A percentile compares a stretch with the other conserved stretches of the same genome.
phyloP scores from a whole-genome alignment of 1,140 invertebrate species.

The Atta texana region DNA sequence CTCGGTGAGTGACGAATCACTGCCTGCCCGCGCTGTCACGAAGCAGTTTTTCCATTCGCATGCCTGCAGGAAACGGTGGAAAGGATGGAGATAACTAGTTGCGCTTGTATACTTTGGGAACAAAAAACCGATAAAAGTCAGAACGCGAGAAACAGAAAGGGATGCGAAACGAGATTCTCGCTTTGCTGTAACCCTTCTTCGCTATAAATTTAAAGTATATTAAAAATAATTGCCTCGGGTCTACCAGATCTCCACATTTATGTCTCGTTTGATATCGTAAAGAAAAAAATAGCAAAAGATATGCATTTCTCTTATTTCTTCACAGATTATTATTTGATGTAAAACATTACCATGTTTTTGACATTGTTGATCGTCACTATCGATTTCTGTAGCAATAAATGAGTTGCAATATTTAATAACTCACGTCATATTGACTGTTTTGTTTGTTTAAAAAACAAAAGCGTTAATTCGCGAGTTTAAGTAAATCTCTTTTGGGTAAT shows the following conservation, averaged over 20 bases:
- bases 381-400: constrained; percentile 20
- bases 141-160: constrained; percentile 43
- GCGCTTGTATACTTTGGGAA: constrained; percentile 48
- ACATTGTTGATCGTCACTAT: background rate
- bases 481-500: background rate
- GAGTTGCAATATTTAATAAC: background rate
- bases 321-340: background rate
- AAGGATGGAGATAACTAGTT: constrained; percentile 64
- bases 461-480: background rate
- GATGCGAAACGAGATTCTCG: constrained; percentile 35
- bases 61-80: constrained; percentile 39
- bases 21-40: constrained; percentile 46
- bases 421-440: background rate
- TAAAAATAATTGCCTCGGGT: constrained; percentile 77
- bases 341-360: background rate
- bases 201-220: constrained; percentile 76
- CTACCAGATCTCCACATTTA: constrained; percentile 64
- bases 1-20: constrained; percentile 61
- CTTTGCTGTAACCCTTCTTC: constrained; percentile 40
- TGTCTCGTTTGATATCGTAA: constrained; percentile 48
- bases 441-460: background rate
- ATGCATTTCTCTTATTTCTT: background rate
- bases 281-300: background rate
- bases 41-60: constrained; percentile 63
- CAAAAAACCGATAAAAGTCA: constrained; percentile 48